These are phyloP conservation scores for Archegozetes longisetosus DNA, from an alignment of 1,140 invertebrate species.

Conservation along the genomic window DNA sequence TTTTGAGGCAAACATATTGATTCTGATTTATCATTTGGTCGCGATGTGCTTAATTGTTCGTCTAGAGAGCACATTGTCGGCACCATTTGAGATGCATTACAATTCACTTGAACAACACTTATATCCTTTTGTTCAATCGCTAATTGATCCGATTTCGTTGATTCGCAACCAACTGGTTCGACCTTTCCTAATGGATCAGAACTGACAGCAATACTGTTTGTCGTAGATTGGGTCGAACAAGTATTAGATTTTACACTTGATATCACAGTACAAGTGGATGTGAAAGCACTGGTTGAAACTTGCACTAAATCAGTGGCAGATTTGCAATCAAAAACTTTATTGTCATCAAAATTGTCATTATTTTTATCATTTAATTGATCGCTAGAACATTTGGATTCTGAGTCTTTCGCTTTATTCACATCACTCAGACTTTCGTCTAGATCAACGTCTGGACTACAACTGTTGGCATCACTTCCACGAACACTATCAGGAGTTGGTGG, in stretches of 20 bases:
- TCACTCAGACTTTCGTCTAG: background rate
- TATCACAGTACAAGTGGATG: background rate
- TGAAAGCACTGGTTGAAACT: background rate
- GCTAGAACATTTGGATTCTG: background rate
- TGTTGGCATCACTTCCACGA: background rate
- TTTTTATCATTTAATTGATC: background rate
- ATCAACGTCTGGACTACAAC: too few relatives aligned
- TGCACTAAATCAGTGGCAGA: background rate
- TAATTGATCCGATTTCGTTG: too few relatives aligned
- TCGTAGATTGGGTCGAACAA: too few relatives aligned
- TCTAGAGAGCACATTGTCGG: background rate
- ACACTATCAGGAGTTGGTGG: background rate
- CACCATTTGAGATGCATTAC: background rate
- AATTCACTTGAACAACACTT: too few relatives aligned
- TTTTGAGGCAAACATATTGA: background rate
- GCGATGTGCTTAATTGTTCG: background rate
- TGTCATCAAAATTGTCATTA: background rate
- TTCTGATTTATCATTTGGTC: background rate
- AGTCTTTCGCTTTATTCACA: background rate
- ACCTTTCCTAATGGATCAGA: too few relatives aligned
- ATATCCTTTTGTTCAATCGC: too few relatives aligned
- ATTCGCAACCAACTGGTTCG: too few relatives aligned
- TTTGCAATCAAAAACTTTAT: background rate
- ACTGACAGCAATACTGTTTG: too few relatives aligned
- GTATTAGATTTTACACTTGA: too few relatives aligned